Evolutionary conservation across 2,113 vertebrate genomes (phyloP), one percentile per base, ranked within the genome.

Genomic region (Orthochromis indermauri): DNA sequence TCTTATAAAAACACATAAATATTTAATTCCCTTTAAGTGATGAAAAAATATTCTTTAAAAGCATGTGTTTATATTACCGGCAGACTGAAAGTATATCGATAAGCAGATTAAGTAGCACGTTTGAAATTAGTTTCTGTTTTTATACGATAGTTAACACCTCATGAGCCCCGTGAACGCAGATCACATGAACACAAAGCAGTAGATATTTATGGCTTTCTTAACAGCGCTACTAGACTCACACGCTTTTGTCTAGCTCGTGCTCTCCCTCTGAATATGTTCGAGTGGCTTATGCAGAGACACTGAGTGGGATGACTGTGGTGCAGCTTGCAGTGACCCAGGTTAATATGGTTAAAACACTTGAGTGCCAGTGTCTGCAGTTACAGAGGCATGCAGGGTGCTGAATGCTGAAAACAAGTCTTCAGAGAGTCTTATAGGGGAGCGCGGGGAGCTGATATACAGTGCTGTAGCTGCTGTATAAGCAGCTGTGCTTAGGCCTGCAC

Each of bases 291-390:
- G 86, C 28, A 21, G 83, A 89, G 86, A 81, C 76, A 81, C 83
- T 81, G 81, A 91, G 89, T 90, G 88, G 89, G 86, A 89, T 86
- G 91, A 90, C 81, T 90, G 78, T 88, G 87, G 89, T 86, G 89
- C 76, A 84, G 85, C 90, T 94, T 94, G 94, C 93, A 90, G 59
- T 91, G 89, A 91, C 91, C 94, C 92, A 96, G 89, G 92, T 91
- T 94, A 94, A 94, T 95, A 89, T 91, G 91, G 92, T 93, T 95
- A 94, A 94, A 95, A 91, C 88, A 83, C 87, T 86, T 17, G 40
- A 90, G 88, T 76, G 87, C 88, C 90, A 88, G 80, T 76, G 80
- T 91, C 87, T 88, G 87, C 89, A 84, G 83, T 87, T 51, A 82
- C 78, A 83, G 88, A 80, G 82, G 85, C 80, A 85, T 26, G 81